Conservation (phyloP, 2,888 invertebrate genomes). For the Drosophila vallismaia region DNA sequence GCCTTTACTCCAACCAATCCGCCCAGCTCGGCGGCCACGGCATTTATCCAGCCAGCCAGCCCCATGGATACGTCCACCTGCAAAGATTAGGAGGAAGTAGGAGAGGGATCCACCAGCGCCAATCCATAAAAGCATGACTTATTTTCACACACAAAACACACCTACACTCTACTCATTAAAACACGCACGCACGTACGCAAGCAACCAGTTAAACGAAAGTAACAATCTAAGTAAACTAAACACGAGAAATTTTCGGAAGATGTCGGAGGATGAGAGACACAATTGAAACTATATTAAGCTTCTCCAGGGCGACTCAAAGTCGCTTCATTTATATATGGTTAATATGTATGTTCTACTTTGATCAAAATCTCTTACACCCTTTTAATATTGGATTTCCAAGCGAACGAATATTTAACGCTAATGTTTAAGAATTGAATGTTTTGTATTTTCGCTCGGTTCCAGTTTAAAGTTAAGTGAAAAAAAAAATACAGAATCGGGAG, state of each 20-base stretch:
- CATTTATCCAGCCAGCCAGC: conserved; percentile 87
- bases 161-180: conserved; percentile 31
- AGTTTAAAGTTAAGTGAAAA: conserved; percentile 51
- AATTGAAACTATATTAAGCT: conserved; percentile 64
- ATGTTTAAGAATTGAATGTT: conserved; percentile 54
- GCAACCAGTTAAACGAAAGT: conserved; percentile 56
- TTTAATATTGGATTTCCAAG: conserved; percentile 62
- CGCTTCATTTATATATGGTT: conserved; percentile 73
- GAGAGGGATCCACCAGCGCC: conserved; percentile 23
- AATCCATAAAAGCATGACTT: conserved; percentile 38
- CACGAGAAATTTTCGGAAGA: conserved; percentile 27
- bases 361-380: conserved; percentile 48
- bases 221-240: conserved; percentile 39
- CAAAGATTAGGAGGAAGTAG: conserved; percentile 84
- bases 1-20: conserved; percentile 81
- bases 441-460: conserved; percentile 54
- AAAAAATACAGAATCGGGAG: conserved; percentile 7
- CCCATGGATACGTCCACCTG: conserved; percentile 89
- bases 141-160: conserved; percentile 37
- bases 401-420: conserved; percentile 64
- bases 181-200: conserved; percentile 29
- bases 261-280: conserved; percentile 34
- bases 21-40: conserved; percentile 72
- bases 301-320: conserved; percentile 68
- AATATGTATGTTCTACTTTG: conserved; percentile 67